phyloP scores from a whole-genome alignment of 2,797 vertebrate genomes.

The Girardinus metallicus region DNA sequence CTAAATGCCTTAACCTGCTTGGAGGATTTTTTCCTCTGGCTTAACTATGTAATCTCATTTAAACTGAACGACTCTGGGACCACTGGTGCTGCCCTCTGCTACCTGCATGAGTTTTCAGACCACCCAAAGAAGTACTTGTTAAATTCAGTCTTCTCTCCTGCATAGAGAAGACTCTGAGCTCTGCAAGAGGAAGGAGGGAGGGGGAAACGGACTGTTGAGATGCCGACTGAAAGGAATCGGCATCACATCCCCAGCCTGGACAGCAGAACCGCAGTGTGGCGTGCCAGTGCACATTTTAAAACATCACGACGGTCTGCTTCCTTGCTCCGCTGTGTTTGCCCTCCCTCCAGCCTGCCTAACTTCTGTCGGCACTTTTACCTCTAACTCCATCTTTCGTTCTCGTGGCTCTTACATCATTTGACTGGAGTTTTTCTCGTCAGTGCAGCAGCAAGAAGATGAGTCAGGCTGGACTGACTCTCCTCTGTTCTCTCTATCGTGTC shows the following conservation, averaged over 20 bases:
- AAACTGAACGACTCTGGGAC: constrained; percentile 42
- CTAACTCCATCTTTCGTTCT: constrained; percentile 63
- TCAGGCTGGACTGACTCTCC: constrained; percentile 74
- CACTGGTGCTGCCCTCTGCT: constrained; percentile 31
- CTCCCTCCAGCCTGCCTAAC: constrained; percentile 33
- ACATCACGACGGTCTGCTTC: constrained; percentile 55
- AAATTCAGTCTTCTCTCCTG: constrained; percentile 43
- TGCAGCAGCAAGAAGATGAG: constrained; percentile 81
- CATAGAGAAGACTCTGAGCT: constrained; percentile 51
- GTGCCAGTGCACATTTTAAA: constrained; percentile 86
- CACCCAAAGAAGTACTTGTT: constrained; percentile 49
- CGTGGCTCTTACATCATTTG: constrained; percentile 79
- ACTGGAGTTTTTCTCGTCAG: constrained; percentile 73
- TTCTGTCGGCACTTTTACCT: constrained; percentile 57
- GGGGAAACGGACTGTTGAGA: constrained; percentile 27
- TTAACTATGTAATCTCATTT: constrained; percentile 51
- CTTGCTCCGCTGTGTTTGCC: constrained; percentile 56
- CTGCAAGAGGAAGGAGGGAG: constrained; percentile 21
- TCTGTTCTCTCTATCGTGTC: constrained; percentile 42
- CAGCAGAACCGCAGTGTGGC: constrained; percentile 82
- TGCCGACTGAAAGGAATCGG: constrained; percentile 57
- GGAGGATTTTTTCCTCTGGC: constrained; percentile 24
- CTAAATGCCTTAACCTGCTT: constrained; percentile 34
- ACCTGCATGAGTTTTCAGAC: constrained; percentile 34
- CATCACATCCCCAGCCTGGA: constrained; percentile 71